Conservation (phyloP, 2,113 vertebrate species). For the Petaurus breviceps region DNA sequence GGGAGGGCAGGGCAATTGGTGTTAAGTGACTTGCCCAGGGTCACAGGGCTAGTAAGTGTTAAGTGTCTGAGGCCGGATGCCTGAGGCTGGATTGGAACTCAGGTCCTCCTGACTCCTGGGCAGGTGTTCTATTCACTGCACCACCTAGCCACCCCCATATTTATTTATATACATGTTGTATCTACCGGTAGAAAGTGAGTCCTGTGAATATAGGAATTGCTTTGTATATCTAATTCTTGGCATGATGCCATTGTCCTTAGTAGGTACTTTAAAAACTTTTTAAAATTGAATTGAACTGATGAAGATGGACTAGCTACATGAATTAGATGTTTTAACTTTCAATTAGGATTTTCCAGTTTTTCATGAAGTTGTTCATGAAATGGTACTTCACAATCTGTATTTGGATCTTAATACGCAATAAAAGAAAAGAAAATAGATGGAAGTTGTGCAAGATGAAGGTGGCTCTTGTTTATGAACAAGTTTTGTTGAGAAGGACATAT, state of each 20-base stretch:
- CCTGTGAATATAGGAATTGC: background rate
- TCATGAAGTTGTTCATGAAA: background rate
- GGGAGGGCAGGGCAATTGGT: too few relatives aligned
- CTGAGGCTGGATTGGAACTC: too few relatives aligned
- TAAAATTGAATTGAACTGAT: background rate
- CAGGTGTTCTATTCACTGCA: too few relatives aligned
- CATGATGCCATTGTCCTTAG: background rate
- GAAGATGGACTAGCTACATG: background rate
- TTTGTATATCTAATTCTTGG: background rate
- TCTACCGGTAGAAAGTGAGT: background rate
- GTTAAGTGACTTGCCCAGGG: too few relatives aligned
- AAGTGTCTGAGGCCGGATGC: too few relatives aligned
- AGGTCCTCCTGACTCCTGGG: too few relatives aligned
- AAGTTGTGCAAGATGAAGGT: background rate
- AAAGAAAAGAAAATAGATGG: background rate
- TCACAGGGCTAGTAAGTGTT: too few relatives aligned
- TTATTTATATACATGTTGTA: background rate
- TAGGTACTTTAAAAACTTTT: background rate
- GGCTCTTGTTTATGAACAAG: constrained; percentile 28
- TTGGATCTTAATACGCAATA: background rate
- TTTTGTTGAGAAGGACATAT: constrained; percentile 27
- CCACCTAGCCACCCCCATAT: background rate
- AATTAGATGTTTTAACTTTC: background rate
- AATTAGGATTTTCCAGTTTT: background rate
- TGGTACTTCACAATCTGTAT: background rate